Evolutionary conservation across 2,113 vertebrate genomes (phyloP), one percentile per base, ranked within the genome.

Genomic region (Pedionomus torquatus): DNA sequence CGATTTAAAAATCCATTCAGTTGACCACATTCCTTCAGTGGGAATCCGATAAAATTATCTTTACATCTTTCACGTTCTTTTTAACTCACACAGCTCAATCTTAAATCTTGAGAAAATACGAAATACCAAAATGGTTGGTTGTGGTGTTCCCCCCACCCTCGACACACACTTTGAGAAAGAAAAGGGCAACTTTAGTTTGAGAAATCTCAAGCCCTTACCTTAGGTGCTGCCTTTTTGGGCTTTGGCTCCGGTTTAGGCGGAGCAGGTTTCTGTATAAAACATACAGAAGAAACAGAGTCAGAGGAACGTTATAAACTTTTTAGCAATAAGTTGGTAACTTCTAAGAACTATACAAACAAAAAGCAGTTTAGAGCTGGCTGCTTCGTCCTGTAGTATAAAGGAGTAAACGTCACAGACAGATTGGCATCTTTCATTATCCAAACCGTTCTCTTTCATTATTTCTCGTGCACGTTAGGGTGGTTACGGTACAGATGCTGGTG

Each of bases 151-250:
- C 7, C 17, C 11, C 11, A 24, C 13, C 43, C 19, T 7, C 26
- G 71, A 84, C n/a, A n/a, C n/a, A 68, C n/a, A 84, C 33, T 57
- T 55, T 7, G 1, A 60, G 74, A 55, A 90, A 70, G 54, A 46
- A 43, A 69, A 75, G n/a, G 1, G 5, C 41, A 78, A 48, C 48
- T 82, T 39, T 33, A 87, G 66, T 48, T 91, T 11, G 71, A 46
- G 13, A 57, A 68, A 35, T 18, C n/a, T 66, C 30, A 1, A 94
- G 58, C 64, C 55, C 95, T 97, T 97, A 99, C 99, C 98, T 99
- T 99, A 91, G 97, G 84, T 94, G 98, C 98, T 96, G 98, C 96
- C 98, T 99, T 99, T 98, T 99, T 99, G 92, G 97, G 98, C 97
- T 99, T 99, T 95, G 99, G 98, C 97, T 99, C 99, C 92, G 98